Percentiles rank a stretch among this genome's conserved stretches.
Evolutionary conservation across 2,797 vertebrate genomes (phyloP).

Genomic region (Novumbra hubbsi): DNA sequence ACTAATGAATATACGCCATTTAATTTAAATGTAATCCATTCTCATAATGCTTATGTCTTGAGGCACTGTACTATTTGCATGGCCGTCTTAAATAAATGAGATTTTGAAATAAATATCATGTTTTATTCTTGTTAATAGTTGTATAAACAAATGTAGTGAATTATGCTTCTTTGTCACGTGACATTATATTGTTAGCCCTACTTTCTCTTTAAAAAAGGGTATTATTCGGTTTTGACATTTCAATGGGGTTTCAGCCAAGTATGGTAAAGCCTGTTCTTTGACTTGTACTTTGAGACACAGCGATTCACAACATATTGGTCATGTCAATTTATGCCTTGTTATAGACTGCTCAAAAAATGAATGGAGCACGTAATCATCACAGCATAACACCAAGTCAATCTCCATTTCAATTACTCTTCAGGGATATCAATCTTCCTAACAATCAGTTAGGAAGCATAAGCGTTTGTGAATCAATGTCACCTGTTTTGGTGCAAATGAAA

Average conservation of each 20-base stretch:
- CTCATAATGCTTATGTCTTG: constrained; percentile 53
- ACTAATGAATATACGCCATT: constrained; percentile 37
- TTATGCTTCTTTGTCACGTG: background rate
- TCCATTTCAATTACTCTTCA: too few species aligned
- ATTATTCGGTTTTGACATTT: background rate
- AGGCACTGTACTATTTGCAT: constrained; percentile 58
- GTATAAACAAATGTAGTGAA: background rate
- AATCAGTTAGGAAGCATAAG: too few species aligned
- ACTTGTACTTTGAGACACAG: background rate
- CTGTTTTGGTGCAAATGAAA: too few species aligned
- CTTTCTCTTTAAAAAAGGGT: too few species aligned
- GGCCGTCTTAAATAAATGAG: constrained; percentile 65
- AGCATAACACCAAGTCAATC: too few species aligned
- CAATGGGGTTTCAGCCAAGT: background rate
- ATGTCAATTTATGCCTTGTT: background rate
- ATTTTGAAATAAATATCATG: constrained; percentile 34
- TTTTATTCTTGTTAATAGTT: constrained; percentile 17
- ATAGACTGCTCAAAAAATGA: too few species aligned
- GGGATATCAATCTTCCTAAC: too few species aligned
- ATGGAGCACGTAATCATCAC: too few species aligned
- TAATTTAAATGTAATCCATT: constrained; percentile 43
- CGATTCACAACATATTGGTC: background rate
- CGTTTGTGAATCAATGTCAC: too few species aligned
- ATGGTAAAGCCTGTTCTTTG: background rate
- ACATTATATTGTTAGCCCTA: background rate